Percentiles rank a stretch among this genome's conserved stretches.
Conservation (phyloP, 2,113 vertebrate genomes). For the Chaetura pelagica region DNA sequence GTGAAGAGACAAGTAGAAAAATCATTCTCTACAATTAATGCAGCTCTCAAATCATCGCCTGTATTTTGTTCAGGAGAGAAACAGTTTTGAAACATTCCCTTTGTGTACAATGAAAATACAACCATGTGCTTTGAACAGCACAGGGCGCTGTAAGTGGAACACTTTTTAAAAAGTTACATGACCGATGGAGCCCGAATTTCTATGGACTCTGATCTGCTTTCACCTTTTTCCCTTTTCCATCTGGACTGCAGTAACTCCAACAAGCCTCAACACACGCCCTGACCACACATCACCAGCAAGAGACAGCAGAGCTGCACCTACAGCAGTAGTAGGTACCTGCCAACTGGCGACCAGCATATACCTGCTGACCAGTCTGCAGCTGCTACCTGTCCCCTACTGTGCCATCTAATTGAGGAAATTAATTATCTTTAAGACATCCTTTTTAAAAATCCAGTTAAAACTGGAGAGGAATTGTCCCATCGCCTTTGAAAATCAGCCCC, state of each 20-base stretch:
- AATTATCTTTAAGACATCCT: not conserved
- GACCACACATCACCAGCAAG: not conserved
- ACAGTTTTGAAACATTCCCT: not conserved
- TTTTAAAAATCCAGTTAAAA: not conserved
- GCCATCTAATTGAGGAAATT: not conserved
- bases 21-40: not conserved
- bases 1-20: not conserved
- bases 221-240: not conserved
- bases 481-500: not conserved
- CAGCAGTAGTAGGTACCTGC: rapidly evolving
- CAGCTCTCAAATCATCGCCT: not conserved
- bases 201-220: not conserved
- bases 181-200: not conserved
- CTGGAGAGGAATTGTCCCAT: not conserved
- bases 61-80: not conserved
- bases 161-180: not conserved
- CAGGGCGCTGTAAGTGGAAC: not conserved
- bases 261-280: not conserved
- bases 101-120: not conserved
- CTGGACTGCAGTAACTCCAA: not conserved
- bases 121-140: not conserved
- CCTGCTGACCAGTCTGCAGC: not conserved
- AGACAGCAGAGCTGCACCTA: not conserved
- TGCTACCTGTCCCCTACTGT: not conserved
- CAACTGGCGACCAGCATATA: not conserved